Conservation (phyloP, 35 echinoderm and acorn worm genomes). For the Amphiura filiformis region DNA sequence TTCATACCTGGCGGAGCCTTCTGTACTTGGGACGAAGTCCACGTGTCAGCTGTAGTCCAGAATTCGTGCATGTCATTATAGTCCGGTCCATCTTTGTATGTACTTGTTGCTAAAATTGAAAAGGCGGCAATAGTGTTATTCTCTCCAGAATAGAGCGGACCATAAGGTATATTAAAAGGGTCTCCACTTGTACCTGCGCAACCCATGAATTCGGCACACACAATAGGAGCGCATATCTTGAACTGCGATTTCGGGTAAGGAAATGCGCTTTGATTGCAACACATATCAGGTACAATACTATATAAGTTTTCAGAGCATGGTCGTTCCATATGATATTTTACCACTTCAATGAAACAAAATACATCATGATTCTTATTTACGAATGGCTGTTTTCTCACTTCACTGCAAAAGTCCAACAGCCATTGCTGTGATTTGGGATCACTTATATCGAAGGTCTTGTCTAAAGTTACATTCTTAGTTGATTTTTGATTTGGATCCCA, state of each 20-base stretch:
- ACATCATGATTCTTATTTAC: background rate
- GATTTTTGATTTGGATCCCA: conserved; percentile 39
- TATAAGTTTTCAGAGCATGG: conserved; percentile 5
- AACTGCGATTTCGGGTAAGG: conserved; percentile 44
- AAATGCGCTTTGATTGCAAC: conserved; percentile 36
- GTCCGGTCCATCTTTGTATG: conserved; percentile 5
- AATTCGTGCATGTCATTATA: conserved; percentile 38
- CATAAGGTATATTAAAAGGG: background rate
- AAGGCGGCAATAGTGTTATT: conserved; percentile 40
- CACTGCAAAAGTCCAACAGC: conserved; percentile 49
- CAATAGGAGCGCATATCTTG: conserved; percentile 35
- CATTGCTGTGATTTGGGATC: conserved; percentile 29
- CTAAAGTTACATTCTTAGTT: conserved; percentile 11
- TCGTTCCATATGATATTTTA: conserved; percentile 35
- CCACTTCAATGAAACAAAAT: conserved; percentile 58
- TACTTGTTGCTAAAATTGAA: conserved; percentile 27
- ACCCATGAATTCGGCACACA: background rate
- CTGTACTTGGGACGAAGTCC: conserved; percentile 17
- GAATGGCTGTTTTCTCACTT: conserved; percentile 52
- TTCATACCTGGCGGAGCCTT: conserved; percentile 45
- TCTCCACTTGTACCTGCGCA: background rate
- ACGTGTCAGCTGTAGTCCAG: conserved; percentile 40
- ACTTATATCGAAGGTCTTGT: conserved; percentile 8
- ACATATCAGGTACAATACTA: conserved; percentile 22
- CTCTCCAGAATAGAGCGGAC: background rate